phyloP scores from a whole-genome alignment of 1,140 invertebrate species.

The Drosophila obscura region DNA sequence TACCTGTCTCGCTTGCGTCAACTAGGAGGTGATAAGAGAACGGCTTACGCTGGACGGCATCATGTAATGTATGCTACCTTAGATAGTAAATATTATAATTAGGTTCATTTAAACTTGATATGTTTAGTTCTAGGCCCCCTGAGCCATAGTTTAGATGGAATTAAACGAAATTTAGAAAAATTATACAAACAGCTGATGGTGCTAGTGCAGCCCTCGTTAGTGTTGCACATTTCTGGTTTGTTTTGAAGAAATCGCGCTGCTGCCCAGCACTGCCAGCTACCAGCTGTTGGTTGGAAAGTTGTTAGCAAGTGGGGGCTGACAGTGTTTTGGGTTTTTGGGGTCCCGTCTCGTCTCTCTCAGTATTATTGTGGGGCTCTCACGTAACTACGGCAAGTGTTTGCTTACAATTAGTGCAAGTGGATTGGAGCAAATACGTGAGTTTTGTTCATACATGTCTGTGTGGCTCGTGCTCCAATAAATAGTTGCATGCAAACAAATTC shows the following conservation, averaged over 20 bases:
- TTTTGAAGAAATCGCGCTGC: conserved; percentile 34
- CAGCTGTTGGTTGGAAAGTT: conserved; percentile 54
- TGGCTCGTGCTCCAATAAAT: conserved; percentile 41
- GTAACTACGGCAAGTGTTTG: conserved; percentile 25
- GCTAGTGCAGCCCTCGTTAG: conserved; percentile 5
- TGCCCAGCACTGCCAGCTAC: conserved; percentile 44
- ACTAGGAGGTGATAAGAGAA: not conserved
- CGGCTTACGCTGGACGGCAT: no score
- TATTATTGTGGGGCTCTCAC: conserved; percentile 51
- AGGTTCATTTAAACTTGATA: no score
- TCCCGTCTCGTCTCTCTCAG: conserved; percentile 16
- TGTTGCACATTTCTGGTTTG: conserved; percentile 31
- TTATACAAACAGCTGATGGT: not conserved
- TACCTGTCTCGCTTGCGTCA: conserved; percentile 28
- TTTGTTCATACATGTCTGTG: conserved; percentile 6
- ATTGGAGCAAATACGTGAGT: conserved; percentile 37
- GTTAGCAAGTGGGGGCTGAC: conserved; percentile 14
- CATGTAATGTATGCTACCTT: no score
- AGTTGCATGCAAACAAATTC: conserved; percentile 68
- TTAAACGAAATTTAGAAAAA: no score
- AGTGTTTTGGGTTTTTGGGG: conserved; percentile 3
- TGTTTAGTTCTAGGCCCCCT: no score
- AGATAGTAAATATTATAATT: no score
- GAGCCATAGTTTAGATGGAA: no score
- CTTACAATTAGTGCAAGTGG: conserved; percentile 62